Conservation (phyloP, 2,797 vertebrate genomes). For the Karalla daura region DNA sequence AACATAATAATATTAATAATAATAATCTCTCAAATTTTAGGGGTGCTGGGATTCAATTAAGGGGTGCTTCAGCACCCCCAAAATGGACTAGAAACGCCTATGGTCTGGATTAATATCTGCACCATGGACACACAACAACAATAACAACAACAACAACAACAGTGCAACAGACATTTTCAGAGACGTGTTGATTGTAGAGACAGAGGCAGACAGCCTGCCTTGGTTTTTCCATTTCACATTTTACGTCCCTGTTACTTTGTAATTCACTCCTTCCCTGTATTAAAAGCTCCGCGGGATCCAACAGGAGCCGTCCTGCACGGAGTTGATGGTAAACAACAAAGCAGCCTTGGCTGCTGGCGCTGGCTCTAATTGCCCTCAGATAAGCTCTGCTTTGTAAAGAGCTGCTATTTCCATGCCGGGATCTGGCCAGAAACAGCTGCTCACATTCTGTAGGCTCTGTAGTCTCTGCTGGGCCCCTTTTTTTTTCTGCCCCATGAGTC, state of each 20-base stretch:
- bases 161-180: too few relatives aligned
- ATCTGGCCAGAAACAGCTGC: slow-evolving; percentile 79
- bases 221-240: too few relatives aligned
- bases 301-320: not conserved
- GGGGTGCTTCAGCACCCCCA: too few relatives aligned
- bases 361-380: slow-evolving; percentile 67
- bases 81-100: too few relatives aligned
- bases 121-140: too few relatives aligned
- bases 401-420: slow-evolving; percentile 77
- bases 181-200: too few relatives aligned
- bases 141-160: too few relatives aligned
- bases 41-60: too few relatives aligned
- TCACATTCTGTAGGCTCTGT: slow-evolving; percentile 73
- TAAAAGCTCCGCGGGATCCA: not conserved
- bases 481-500: slow-evolving; percentile 56
- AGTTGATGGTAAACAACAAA: slow-evolving; percentile 49
- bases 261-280: not conserved
- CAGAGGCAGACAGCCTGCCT: too few relatives aligned
- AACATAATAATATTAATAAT: too few relatives aligned
- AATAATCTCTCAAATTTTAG: too few relatives aligned
- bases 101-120: too few relatives aligned
- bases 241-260: not conserved
- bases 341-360: slow-evolving; percentile 19
- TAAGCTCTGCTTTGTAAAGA: slow-evolving; percentile 73
- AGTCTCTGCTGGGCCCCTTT: slow-evolving; percentile 71